A percentile compares a stretch with the other conserved stretches of the same genome.
phyloP scores from a whole-genome alignment of 2,113 vertebrate genomes.

The Panurus biarmicus region DNA sequence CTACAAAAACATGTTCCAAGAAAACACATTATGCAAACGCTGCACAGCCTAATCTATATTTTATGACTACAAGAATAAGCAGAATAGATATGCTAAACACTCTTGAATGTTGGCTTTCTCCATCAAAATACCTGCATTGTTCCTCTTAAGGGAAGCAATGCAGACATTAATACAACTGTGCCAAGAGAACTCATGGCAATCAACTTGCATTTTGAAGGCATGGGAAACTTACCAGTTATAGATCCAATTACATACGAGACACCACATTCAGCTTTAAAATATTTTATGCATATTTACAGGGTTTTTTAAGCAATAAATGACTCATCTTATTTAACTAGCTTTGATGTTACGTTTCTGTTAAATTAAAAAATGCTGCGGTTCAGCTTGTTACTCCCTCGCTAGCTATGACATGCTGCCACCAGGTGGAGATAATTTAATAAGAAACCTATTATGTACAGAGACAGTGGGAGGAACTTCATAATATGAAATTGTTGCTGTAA shows the following conservation, averaged over 20 bases:
- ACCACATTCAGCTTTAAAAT: not conserved
- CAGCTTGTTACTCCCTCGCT: not conserved
- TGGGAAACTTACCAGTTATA: not conserved
- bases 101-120: not conserved
- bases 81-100: not conserved
- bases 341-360: not conserved
- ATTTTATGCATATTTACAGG: not conserved
- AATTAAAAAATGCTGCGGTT: not conserved
- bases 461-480: not conserved
- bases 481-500: not conserved
- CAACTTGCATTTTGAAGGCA: not conserved
- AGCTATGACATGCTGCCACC: constrained; percentile 57
- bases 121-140: not conserved
- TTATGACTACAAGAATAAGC: not conserved
- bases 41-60: not conserved
- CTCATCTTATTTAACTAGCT: not conserved
- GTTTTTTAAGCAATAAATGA: not conserved
- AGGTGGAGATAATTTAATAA: constrained; percentile 41
- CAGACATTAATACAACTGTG: not conserved
- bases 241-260: not conserved
- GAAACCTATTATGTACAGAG: not conserved
- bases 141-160: not conserved
- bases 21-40: not conserved
- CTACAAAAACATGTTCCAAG: not conserved
- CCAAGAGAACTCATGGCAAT: not conserved